phyloP scores from a whole-genome alignment of 2,113 vertebrate species.

The Ceratotherium simum region DNA sequence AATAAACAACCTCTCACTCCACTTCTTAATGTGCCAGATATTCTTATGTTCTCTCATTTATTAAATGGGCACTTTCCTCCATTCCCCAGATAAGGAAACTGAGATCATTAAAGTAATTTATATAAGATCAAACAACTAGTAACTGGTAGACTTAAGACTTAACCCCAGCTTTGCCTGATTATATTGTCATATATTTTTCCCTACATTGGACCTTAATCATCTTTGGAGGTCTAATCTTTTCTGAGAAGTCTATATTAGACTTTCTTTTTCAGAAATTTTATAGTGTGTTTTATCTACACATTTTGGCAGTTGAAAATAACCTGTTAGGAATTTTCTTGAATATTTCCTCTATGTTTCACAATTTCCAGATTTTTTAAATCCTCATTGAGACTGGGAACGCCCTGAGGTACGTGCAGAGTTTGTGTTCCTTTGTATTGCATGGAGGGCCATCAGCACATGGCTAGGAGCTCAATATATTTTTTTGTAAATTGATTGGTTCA shows the following conservation, averaged over 20 bases:
- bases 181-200: background rate
- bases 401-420: too few species aligned
- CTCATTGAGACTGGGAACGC: background rate
- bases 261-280: background rate
- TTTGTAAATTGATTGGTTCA: background rate
- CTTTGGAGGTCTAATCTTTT: background rate
- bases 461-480: background rate
- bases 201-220: background rate
- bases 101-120: background rate
- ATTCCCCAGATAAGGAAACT: background rate
- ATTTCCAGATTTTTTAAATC: background rate
- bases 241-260: background rate
- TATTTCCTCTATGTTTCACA: background rate
- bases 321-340: background rate
- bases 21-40: background rate
- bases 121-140: background rate
- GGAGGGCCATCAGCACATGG: background rate
- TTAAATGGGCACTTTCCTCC: background rate
- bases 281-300: background rate
- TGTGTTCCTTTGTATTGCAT: background rate
- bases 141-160: background rate
- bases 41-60: background rate
- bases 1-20: background rate
- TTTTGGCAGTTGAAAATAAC: slow-evolving; percentile 23
- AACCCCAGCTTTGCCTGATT: background rate